Evolutionary conservation across 1,140 invertebrate genomes (phyloP).

Genomic region (Nomia melanderi): DNA sequence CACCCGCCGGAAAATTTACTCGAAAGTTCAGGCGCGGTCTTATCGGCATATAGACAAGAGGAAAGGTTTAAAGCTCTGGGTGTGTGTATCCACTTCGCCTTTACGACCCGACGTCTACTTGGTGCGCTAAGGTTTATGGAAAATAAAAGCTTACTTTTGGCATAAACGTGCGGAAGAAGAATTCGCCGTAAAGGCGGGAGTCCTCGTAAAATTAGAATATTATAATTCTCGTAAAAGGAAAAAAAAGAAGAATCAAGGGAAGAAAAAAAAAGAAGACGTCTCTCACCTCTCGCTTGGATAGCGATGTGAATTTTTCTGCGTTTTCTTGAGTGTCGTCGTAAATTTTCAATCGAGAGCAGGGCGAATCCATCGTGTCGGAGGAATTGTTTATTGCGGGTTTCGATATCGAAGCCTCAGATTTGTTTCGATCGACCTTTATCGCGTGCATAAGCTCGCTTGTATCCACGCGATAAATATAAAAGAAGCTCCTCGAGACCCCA

Average conservation of each 20-base stretch:
- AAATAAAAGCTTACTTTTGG: slow-evolving; percentile 68
- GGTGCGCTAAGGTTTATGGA: slow-evolving; percentile 68
- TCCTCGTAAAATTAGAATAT: slow-evolving; percentile 73
- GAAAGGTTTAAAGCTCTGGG: slow-evolving; percentile 54
- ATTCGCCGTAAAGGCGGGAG: slow-evolving; percentile 59
- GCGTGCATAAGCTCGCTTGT: neutral
- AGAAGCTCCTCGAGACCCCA: neutral
- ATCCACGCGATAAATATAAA: slow-evolving; percentile 34
- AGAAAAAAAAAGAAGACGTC: slow-evolving; percentile 5
- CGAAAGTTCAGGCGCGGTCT: slow-evolving; percentile 36
- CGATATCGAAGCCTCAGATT: slow-evolving; percentile 31
- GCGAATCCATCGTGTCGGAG: slow-evolving; percentile 36
- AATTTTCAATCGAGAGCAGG: slow-evolving; percentile 52
- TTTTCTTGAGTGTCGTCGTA: slow-evolving; percentile 21
- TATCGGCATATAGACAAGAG: slow-evolving; percentile 49
- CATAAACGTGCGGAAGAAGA: slow-evolving; percentile 54
- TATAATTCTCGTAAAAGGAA: slow-evolving; percentile 71
- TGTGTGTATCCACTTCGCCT: slow-evolving; percentile 47
- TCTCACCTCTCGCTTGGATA: neutral
- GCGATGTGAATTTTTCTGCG: neutral
- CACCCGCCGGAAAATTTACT: slow-evolving; percentile 43
- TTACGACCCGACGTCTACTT: slow-evolving; percentile 57
- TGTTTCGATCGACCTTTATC: slow-evolving; percentile 41
- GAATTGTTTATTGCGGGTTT: slow-evolving; percentile 47
- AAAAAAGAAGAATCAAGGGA: neutral